These are phyloP conservation scores for Acrossocheilus fasciatus DNA, from an alignment of 2,797 vertebrate genomes.

Conservation along the genomic window DNA sequence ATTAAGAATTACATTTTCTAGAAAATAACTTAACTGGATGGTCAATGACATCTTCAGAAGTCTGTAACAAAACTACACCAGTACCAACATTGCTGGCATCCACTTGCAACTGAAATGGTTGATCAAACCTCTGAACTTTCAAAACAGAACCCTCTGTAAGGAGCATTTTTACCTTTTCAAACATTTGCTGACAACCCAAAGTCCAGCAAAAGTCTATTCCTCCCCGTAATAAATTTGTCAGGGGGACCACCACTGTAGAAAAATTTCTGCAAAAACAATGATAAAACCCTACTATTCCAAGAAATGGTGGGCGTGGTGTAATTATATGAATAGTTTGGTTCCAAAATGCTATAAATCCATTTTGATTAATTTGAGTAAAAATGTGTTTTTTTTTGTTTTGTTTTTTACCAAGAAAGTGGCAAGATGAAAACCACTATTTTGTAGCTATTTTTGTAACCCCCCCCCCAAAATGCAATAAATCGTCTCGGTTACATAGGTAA, in stretches of 20 bases:
- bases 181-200: not conserved
- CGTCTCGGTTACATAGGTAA: too few species aligned
- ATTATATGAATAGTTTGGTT: not conserved
- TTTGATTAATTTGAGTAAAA: too few species aligned
- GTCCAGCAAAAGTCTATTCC: not conserved
- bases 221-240: not conserved
- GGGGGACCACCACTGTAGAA: not conserved
- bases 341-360: too few species aligned
- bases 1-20: too few species aligned
- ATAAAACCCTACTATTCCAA: slow-evolving; percentile 2
- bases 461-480: too few species aligned
- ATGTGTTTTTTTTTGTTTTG: too few species aligned
- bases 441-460: too few species aligned
- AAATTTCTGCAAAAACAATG: not conserved
- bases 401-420: too few species aligned
- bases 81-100: not conserved
- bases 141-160: slow-evolving; percentile 1
- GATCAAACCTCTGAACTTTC: not conserved
- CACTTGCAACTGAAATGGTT: not conserved
- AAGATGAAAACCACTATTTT: too few species aligned
- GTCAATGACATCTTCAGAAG: not conserved
- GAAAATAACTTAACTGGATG: not conserved
- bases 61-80: not conserved
- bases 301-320: not conserved
- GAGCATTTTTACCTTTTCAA: not conserved